These are phyloP conservation scores for Caenorhabditis panamensis DNA, from an alignment of 2,888 invertebrate species.

Conservation along the genomic window DNA sequence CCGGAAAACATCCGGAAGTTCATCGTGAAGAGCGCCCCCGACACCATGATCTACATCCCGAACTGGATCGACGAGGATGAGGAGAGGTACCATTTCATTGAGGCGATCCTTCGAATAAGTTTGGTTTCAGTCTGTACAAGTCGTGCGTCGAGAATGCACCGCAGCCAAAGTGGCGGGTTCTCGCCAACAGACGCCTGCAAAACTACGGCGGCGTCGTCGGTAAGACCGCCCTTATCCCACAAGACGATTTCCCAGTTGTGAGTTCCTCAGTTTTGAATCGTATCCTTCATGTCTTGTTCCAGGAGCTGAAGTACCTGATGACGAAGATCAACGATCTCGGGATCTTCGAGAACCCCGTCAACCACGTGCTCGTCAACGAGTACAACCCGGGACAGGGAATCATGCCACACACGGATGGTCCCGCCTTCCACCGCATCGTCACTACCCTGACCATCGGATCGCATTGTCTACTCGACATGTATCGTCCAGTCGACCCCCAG, in stretches of 20 bases:
- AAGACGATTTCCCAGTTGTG: constrained; percentile 87
- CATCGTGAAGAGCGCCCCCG: constrained; percentile 68
- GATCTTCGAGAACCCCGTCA: constrained; percentile 64
- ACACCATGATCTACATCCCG: constrained; percentile 77
- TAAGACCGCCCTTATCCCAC: constrained; percentile 93
- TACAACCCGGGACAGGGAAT: constrained; percentile 88
- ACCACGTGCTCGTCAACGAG: constrained; percentile 69
- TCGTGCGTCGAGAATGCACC: constrained; percentile 84
- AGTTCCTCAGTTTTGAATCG: constrained; percentile 25
- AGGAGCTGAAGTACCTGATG: constrained; percentile 68
- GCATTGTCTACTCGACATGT: constrained; percentile 92
- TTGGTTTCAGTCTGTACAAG: constrained; percentile 82
- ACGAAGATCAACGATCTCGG: constrained; percentile 63
- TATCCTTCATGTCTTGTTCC: neutral
- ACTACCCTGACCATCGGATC: constrained; percentile 94
- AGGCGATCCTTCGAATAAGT: neutral
- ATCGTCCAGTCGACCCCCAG: constrained; percentile 78
- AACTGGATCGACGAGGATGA: constrained; percentile 76
- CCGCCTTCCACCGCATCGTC: constrained; percentile 92
- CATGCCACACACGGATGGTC: constrained; percentile 96
- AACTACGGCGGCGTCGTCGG: constrained; percentile 98
- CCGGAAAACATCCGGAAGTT: constrained; percentile 50
- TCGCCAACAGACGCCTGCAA: constrained; percentile 90
- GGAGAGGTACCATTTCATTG: constrained; percentile 81
- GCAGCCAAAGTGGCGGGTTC: constrained; percentile 92